These are phyloP conservation scores for Chloroceryle inda DNA, from an alignment of 2,797 vertebrate genomes.

Conservation along the genomic window DNA sequence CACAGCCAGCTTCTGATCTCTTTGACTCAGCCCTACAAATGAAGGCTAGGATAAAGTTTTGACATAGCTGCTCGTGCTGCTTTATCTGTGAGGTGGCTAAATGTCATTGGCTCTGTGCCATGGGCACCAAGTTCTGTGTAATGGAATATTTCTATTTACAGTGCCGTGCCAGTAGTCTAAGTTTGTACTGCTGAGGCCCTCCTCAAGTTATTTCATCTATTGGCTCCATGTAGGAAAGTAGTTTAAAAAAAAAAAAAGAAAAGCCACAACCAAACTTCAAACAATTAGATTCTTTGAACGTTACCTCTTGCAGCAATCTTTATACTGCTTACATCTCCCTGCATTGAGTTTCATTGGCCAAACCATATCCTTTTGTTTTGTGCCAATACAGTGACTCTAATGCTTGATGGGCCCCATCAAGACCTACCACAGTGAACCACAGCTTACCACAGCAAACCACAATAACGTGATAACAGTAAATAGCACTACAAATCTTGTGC, in stretches of 20 bases:
- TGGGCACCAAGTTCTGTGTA: background rate
- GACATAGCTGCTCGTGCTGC: background rate
- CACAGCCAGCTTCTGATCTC: background rate
- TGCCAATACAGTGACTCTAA: slow-evolving; percentile 25
- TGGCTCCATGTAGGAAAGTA: background rate
- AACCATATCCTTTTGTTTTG: slow-evolving; percentile 24
- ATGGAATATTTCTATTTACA: background rate
- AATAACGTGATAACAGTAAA: background rate
- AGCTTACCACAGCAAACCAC: slow-evolving; percentile 16
- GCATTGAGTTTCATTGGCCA: background rate
- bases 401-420: background rate
- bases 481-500: background rate
- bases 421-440: slow-evolving; percentile 43
- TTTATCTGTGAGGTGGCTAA: background rate
- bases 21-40: background rate
- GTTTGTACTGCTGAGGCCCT: background rate
- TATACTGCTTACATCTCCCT: background rate
- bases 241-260: background rate
- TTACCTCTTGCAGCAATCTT: slow-evolving; percentile 15
- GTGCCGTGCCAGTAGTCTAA: background rate
- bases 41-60: background rate
- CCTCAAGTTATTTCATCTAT: background rate
- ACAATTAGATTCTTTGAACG: slow-evolving; percentile 28
- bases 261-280: background rate
- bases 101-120: background rate